Evolutionary conservation across 2,888 invertebrate species (phyloP).

Genomic region (Stenurella melanura): DNA sequence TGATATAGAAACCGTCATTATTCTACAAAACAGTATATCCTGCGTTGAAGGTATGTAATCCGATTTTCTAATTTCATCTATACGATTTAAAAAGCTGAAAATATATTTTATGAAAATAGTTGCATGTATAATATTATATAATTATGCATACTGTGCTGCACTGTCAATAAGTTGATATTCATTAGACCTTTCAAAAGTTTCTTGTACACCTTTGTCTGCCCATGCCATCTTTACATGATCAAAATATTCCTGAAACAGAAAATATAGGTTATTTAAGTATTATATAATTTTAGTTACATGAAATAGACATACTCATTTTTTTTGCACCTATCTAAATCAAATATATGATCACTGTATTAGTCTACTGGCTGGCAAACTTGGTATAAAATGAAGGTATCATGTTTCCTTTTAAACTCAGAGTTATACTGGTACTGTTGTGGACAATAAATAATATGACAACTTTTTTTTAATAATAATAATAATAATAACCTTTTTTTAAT

Average conservation of each 20-base stretch:
- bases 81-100: constrained; percentile 83
- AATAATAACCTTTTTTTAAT: too few relatives aligned
- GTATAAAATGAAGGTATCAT: too few relatives aligned
- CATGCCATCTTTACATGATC: constrained; percentile 81
- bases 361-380: too few relatives aligned
- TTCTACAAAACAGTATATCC: constrained; percentile 86
- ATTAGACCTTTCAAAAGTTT: constrained; percentile 82
- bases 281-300: too few relatives aligned
- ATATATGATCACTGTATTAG: too few relatives aligned
- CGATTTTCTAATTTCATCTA: constrained; percentile 78
- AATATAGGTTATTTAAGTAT: background rate
- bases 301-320: too few relatives aligned
- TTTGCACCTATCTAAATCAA: too few relatives aligned
- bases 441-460: too few relatives aligned
- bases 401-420: too few relatives aligned
- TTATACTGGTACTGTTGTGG: too few relatives aligned
- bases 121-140: background rate
- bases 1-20: constrained; percentile 83
- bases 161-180: constrained; percentile 88
- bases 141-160: constrained; percentile 86
- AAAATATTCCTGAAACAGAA: constrained; percentile 80
- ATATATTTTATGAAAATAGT: background rate
- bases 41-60: constrained; percentile 84
- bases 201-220: constrained; percentile 82
- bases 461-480: too few relatives aligned